These are phyloP conservation scores for Myxocyprinus asiaticus DNA, from an alignment of 2,113 vertebrate species.

Conservation along the genomic window DNA sequence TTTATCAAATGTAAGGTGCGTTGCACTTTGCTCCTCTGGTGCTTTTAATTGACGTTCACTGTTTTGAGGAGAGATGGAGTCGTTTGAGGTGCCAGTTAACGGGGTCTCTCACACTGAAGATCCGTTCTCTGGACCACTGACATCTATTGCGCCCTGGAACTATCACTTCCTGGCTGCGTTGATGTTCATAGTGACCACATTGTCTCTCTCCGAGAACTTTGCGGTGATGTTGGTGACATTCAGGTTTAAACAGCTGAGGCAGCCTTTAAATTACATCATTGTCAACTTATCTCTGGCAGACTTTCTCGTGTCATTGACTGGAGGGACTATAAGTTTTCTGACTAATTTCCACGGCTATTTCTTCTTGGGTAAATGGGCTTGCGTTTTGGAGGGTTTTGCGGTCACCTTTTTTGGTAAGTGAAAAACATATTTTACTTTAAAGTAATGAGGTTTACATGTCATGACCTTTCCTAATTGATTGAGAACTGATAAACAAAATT, in stretches of 20 bases:
- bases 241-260: constrained; percentile 82
- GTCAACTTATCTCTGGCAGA: constrained; percentile 88
- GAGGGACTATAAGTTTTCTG: constrained; percentile 82
- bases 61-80: constrained; percentile 67
- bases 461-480: too few relatives aligned
- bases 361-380: constrained; percentile 85
- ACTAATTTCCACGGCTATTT: constrained; percentile 86
- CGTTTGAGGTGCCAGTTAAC: constrained; percentile 60
- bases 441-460: not conserved
- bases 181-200: constrained; percentile 81
- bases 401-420: constrained; percentile 90
- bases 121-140: constrained; percentile 75
- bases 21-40: too few relatives aligned
- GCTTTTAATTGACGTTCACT: not conserved
- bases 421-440: too few relatives aligned
- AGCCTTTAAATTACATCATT: constrained; percentile 87
- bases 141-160: constrained; percentile 81
- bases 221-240: constrained; percentile 85
- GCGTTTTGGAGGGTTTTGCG: constrained; percentile 86
- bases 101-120: constrained; percentile 72
- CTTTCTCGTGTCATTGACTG: constrained; percentile 83
- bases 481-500: too few relatives aligned
- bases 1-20: too few relatives aligned
- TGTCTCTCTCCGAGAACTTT: constrained; percentile 86
- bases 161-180: constrained; percentile 83